Evolutionary conservation across 2,888 invertebrate species (phyloP).

Genomic region (Rhaphigaster nebulosa): DNA sequence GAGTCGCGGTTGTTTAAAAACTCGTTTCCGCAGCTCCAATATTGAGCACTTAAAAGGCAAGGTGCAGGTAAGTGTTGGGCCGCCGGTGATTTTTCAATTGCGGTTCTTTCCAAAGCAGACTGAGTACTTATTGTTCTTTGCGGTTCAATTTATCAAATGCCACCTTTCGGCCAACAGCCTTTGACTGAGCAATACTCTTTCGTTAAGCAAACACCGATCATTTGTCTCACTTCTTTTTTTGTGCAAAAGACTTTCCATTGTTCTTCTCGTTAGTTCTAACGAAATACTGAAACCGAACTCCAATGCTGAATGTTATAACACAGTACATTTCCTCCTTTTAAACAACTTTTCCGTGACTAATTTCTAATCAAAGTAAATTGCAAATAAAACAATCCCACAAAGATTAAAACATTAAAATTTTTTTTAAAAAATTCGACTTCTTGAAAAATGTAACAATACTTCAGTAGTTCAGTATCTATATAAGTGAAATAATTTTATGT

Average conservation of each 20-base stretch:
- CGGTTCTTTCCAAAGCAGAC: conserved; percentile 4
- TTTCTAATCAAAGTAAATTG: neutral
- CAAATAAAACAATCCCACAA: no score
- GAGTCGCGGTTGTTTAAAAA: conserved; percentile 34
- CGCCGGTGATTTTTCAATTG: conserved; percentile 44
- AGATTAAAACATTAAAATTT: no score
- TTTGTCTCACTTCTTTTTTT: conserved; percentile 32
- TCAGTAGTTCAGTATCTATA: no score
- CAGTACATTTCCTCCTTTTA: neutral
- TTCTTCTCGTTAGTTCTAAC: neutral
- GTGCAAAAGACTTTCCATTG: neutral
- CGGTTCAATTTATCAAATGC: conserved; percentile 40
- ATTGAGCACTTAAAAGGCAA: neutral
- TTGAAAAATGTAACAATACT: no score
- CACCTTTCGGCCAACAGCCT: conserved; percentile 14
- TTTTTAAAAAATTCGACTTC: no score
- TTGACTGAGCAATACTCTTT: conserved; percentile 26
- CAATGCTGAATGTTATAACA: no score
- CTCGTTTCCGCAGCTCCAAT: neutral
- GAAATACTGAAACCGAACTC: neutral
- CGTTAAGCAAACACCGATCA: neutral
- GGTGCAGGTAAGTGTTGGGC: neutral
- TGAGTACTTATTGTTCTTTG: conserved; percentile 33
- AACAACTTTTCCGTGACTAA: neutral
- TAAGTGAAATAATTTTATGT: no score